Base-by-base conservation (phyloP, 2,113 vertebrate genomes). In the Paradoxurus hermaphroditus region DNA sequence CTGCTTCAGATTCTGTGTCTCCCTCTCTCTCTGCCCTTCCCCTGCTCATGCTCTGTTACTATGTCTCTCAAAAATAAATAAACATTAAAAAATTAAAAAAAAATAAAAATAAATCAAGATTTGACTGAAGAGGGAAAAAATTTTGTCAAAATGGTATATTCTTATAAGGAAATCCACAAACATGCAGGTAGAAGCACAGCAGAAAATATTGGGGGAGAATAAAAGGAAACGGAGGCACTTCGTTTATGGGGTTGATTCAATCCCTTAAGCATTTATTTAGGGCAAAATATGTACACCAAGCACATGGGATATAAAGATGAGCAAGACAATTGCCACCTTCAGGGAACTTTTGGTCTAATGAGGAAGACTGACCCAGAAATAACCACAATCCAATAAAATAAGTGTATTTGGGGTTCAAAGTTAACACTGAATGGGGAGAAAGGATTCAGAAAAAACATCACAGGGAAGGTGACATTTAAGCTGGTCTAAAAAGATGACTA, bases 91-190 rank as follows among this genome's bases (percentile, higher is more conserved):
- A n/a, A n/a, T n/a, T n/a, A n/a, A n/a, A n/a, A n/a, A n/a, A n/a
- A n/a, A n/a, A n/a, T n/a, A n/a, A n/a, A n/a, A n/a, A n/a, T 65
- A 94, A 96, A 93, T 23, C 39, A 56, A 96, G 78, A 72, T 82
- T 92, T 67, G 68, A 53, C 9, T 77, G 29, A 91, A 77, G 13
- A 90, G 21, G 31, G 36, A 56, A 94, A 49, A 90, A 84, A 41
- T n/a, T 4, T 88, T 82, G 5, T 81, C 88, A 78, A 91, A 90
- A 86, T 13, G 44, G 36, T 51, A 41, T 34, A 44, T 56, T 89
- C 27, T 91, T 95, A 46, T 82, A 85, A 91, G 16, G 56, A 94
- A 95, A 83, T 72, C 16, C 36, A 86, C 49, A 95, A 59, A 91
- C 39, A 90, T 29, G n/a, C 46, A 95, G 56, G 72, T 10, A 73